phyloP scores from a whole-genome alignment of 1,140 invertebrate species.

The Hyphantria cunea region DNA sequence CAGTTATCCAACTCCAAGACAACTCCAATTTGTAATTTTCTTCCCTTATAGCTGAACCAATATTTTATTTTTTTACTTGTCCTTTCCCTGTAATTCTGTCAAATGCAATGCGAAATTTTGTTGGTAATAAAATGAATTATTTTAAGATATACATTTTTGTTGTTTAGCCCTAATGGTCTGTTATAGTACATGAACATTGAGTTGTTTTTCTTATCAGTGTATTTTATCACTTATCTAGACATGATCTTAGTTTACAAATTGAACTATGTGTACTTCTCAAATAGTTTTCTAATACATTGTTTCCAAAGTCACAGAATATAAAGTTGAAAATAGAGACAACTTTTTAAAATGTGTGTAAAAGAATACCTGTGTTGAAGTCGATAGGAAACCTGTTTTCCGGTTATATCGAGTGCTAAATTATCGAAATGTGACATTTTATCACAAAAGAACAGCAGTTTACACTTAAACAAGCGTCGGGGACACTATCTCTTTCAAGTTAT shows the following conservation, averaged over 20 bases:
- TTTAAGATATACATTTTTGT: neutral
- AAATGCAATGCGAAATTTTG: no score
- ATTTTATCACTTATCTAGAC: conserved; percentile 7
- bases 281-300: neutral
- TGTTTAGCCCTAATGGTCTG: no score
- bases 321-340: conserved; percentile 4
- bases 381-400: conserved; percentile 42
- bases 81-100: conserved; percentile 48
- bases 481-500: conserved; percentile 56
- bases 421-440: conserved; percentile 75
- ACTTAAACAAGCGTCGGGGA: conserved; percentile 74
- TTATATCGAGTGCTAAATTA: conserved; percentile 62
- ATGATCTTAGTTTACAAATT: conserved; percentile 6
- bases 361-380: conserved; percentile 11
- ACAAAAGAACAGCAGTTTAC: conserved; percentile 75
- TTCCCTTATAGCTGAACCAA: conserved; percentile 25
- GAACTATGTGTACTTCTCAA: neutral
- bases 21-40: conserved; percentile 38
- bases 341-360: neutral
- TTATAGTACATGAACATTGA: conserved; percentile 14
- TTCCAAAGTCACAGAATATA: neutral
- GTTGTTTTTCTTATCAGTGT: conserved; percentile 16
- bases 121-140: no score
- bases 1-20: conserved; percentile 37
- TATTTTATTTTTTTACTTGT: conserved; percentile 41